A percentile compares a stretch with the other conserved stretches of the same genome.
These are phyloP conservation scores for Polypedilum vanderplanki DNA, from an alignment of 1,140 invertebrate species.

Conservation along the genomic window DNA sequence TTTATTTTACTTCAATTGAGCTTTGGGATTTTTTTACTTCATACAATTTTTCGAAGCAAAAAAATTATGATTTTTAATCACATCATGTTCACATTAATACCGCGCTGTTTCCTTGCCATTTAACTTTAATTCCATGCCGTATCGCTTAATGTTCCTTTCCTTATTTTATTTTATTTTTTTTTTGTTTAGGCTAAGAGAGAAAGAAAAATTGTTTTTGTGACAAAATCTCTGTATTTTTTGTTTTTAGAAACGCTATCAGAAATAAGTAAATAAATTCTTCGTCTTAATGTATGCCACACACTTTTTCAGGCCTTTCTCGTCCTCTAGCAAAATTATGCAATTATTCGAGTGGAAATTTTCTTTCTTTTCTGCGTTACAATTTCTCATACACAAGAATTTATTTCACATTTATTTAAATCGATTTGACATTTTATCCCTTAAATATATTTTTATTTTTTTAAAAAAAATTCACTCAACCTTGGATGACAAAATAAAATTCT, in stretches of 20 bases:
- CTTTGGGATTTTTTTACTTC: not conserved
- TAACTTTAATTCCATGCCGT: constrained; percentile 19
- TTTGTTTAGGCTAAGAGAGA: no score
- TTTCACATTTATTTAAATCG: constrained; percentile 16
- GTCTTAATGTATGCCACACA: not conserved
- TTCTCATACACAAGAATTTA: not conserved
- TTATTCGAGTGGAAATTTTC: constrained; percentile 24
- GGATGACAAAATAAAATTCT: not conserved
- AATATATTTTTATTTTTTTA: not conserved
- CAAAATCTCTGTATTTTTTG: no score
- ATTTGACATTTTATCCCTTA: constrained; percentile 24
- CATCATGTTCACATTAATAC: constrained; percentile 24
- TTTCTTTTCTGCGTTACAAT: not conserved
- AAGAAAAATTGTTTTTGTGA: no score
- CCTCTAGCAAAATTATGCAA: not conserved
- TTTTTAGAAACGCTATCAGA: not conserved
- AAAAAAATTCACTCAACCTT: not conserved
- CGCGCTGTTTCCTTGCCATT: constrained; percentile 15
- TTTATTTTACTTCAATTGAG: not conserved
- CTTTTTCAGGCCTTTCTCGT: not conserved
- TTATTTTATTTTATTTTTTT: not conserved
- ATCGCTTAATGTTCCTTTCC: not conserved
- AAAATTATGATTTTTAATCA: constrained; percentile 28
- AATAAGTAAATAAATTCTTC: not conserved
- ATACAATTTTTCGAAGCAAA: not conserved